Base-by-base conservation (phyloP, 2,888 invertebrate species). In the Amphimallon solstitiale region DNA sequence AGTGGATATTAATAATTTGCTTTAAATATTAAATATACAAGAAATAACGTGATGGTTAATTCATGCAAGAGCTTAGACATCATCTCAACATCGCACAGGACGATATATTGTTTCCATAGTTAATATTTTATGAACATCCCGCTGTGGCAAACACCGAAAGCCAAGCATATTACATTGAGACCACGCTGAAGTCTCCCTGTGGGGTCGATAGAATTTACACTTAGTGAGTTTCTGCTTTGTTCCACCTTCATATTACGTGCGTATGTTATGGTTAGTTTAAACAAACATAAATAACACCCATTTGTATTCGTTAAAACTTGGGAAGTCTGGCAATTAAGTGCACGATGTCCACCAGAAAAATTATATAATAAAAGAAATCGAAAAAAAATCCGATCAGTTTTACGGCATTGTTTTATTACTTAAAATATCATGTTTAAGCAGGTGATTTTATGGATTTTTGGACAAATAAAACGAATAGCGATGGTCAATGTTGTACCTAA, bases 191-290 rank as follows among this genome's bases (percentile, higher is more conserved):
- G 38, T 38, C 54, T 38, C 54, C 21, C 54, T 40, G 54, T 21
- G 38, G 54, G 54, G 54, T 40, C 54, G 23, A 19, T 54, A 54
- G 54, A 38, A 54, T 54, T 54, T 54, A 54, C 54, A 54, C 54
- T 54, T 54, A 12, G 48, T 29, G 29, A 29, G 29, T 29, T 29
- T 29, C 29, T 29, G 29, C 29, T 29, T 29, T 29, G 29, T 29
- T 29, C 29, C 29, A 29, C 29, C 29, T 29, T 29, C 29, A 43
- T n/a, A 14, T 15, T 37, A 43, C 7, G 17, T 9, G 29, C 12
- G 17, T 14, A 43, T 43, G 40, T 17, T 7, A 5, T 17, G 40
- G 40, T 43, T 43, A 43, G 12, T n/a, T 43, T 14, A 17, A 43
- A 43, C 40, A 43, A 43, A 43, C 40, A 43, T 43, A 43, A 43